Conservation (phyloP, 2,888 invertebrate genomes). For the Scaptomyza polygonia region DNA sequence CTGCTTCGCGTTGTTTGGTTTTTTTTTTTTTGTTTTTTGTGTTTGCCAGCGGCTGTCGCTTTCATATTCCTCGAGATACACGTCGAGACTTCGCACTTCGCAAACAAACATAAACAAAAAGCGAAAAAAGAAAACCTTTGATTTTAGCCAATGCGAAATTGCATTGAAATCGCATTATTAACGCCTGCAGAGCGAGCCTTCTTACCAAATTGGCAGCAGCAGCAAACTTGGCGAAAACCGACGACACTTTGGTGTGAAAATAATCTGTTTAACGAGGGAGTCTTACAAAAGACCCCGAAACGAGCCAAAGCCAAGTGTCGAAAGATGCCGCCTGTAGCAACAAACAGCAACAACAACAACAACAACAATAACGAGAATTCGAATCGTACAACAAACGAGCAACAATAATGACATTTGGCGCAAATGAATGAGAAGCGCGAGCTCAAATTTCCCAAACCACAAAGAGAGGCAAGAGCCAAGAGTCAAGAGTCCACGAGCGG, state of each 20-base stretch:
- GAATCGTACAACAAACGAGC: constrained; percentile 71
- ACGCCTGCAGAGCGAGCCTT: constrained; percentile 68
- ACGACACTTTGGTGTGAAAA: constrained; percentile 64
- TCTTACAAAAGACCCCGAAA: constrained; percentile 78
- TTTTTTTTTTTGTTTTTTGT: not conserved
- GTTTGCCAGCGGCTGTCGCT: constrained; percentile 65
- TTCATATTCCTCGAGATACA: constrained; percentile 51
- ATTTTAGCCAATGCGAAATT: constrained; percentile 59
- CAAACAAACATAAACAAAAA: not conserved
- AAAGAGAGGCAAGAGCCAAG: not conserved
- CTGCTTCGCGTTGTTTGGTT: not conserved
- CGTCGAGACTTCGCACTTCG: constrained; percentile 64
- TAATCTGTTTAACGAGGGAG: constrained; percentile 84
- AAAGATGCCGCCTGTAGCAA: constrained; percentile 56
- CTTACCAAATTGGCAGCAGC: constrained; percentile 75
- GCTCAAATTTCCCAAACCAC: constrained; percentile 60
- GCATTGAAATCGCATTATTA: constrained; percentile 82
- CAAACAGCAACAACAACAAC: constrained; percentile 33
- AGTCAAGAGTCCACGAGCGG: not conserved
- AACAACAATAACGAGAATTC: constrained; percentile 23
- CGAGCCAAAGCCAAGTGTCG: constrained; percentile 37
- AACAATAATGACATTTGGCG: constrained; percentile 80
- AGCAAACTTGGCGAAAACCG: constrained; percentile 29
- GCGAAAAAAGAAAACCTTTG: constrained; percentile 44
- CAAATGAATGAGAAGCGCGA: constrained; percentile 74